phyloP scores from a whole-genome alignment of 2,888 invertebrate genomes.

The Acanthococcus lagerstroemiae region DNA sequence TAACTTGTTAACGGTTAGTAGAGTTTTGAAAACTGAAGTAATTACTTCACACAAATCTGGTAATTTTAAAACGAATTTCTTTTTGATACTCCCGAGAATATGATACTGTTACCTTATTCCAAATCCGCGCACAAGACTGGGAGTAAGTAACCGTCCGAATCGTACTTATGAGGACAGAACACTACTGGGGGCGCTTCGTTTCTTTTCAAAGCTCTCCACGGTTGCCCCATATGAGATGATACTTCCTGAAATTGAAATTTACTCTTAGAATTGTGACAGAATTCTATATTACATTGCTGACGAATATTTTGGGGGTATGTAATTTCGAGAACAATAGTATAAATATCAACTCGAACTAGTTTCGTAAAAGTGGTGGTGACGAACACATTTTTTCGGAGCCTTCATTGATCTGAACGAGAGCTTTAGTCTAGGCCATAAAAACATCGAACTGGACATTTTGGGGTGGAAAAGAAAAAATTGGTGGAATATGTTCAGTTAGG shows the following conservation, averaged over 20 bases:
- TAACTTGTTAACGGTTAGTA: too few relatives aligned
- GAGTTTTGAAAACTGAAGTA: too few relatives aligned
- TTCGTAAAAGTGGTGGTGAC: too few relatives aligned
- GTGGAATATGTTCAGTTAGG: too few relatives aligned
- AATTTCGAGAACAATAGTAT: too few relatives aligned
- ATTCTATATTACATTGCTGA: background rate
- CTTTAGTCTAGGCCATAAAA: too few relatives aligned
- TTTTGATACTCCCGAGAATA: background rate
- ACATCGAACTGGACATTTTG: too few relatives aligned
- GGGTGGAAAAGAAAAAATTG: too few relatives aligned
- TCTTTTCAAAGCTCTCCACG: slow-evolving; percentile 49
- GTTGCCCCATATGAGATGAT: slow-evolving; percentile 47
- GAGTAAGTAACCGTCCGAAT: slow-evolving; percentile 51
- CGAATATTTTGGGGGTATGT: background rate
- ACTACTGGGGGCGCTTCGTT: slow-evolving; percentile 46
- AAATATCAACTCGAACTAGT: too few relatives aligned
- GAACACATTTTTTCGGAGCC: too few relatives aligned
- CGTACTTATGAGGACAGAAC: slow-evolving; percentile 46
- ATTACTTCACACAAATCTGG: too few relatives aligned
- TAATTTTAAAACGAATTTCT: background rate
- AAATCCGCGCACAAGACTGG: slow-evolving; percentile 41
- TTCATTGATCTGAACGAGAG: too few relatives aligned
- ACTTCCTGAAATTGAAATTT: slow-evolving; percentile 44
- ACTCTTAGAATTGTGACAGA: background rate
- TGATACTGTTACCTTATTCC: slow-evolving; percentile 5